These are phyloP conservation scores for Mechanitis mazaeus DNA, from an alignment of 2,888 invertebrate genomes.

Conservation along the genomic window DNA sequence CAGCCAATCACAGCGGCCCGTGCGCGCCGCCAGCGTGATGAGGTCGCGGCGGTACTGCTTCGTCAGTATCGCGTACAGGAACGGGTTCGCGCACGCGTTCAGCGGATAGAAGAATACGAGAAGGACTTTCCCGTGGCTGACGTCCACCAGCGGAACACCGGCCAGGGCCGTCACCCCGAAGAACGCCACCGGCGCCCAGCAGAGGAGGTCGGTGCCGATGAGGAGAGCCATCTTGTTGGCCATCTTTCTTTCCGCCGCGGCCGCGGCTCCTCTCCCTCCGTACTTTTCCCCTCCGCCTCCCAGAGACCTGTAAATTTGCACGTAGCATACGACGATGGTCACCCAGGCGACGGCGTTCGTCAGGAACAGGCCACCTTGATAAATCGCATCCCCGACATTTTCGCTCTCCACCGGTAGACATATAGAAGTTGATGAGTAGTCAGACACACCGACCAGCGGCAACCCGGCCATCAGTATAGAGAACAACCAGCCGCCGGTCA, in stretches of 20 bases:
- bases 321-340: constrained; percentile 89
- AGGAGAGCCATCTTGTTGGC: constrained; percentile 95
- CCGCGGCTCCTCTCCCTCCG: constrained; percentile 79
- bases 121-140: constrained; percentile 87
- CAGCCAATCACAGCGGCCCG: constrained; percentile 64
- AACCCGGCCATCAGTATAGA: constrained; percentile 85
- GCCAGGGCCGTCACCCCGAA: constrained; percentile 91
- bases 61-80: constrained; percentile 92
- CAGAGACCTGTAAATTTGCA: constrained; percentile 89
- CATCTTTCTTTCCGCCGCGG: constrained; percentile 81
- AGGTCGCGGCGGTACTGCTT: constrained; percentile 90
- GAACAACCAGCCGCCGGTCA: constrained; percentile 88
- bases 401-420: constrained; percentile 92
- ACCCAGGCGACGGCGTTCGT: constrained; percentile 89
- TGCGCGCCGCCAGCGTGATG: constrained; percentile 80
- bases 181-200: constrained; percentile 93
- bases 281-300: constrained; percentile 82
- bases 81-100: constrained; percentile 95
- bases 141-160: constrained; percentile 88
- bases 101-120: constrained; percentile 94
- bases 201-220: constrained; percentile 89
- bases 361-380: constrained; percentile 83
- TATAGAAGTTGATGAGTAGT: constrained; percentile 90
- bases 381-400: constrained; percentile 81
- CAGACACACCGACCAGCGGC: constrained; percentile 89